Evolutionary conservation across 2,113 vertebrate genomes (phyloP), one percentile per base, ranked within the genome.

Genomic region (Theristicus caerulescens): DNA sequence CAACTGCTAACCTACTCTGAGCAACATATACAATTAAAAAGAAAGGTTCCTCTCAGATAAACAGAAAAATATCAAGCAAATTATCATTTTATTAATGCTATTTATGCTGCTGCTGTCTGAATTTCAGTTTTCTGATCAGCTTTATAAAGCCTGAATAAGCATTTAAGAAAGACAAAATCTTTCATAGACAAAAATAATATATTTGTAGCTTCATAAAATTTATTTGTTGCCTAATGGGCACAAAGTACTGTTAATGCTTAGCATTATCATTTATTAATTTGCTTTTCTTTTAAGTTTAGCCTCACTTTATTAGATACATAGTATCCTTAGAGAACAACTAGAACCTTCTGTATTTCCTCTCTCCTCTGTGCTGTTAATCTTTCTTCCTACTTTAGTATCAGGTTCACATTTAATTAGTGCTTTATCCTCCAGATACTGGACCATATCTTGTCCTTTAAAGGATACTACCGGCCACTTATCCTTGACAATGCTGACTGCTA

Each of bases 371-470:
- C 61, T 72, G 27, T 73, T 89, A 76, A 71, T 79, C 25, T 70
- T 70, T 55, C 74, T 90, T 80, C 47, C 44, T 36, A 66, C 15
- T 86, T 86, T 15, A 93, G 54, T 55, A 93, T 70, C 3, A 74
- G 61, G 88, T 96, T 61, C 58, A 69, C 54, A 73, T 91, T 66
- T 95, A 88, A 86, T 88, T 90, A 92, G 26, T 17, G 40, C 26
- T 77, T 94, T 88, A 71, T 71, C 57, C 86, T 78, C 46, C 71
- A 64, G 44, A 61, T 87, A 72, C 8, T 67, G 62, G 59, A 90
- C 61, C 7, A 20, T 58, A 84, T 67, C 65, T 82, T 78, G 70
- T 90, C 71, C 79, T 94, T 95, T 86, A 82, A 73, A 55, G 57
- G 86, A 78, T 76, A 62, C 52, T 69, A 34, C 17, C 5, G 1